Conservation (phyloP, 2,888 invertebrate species). For the Tenthredo amoena region DNA sequence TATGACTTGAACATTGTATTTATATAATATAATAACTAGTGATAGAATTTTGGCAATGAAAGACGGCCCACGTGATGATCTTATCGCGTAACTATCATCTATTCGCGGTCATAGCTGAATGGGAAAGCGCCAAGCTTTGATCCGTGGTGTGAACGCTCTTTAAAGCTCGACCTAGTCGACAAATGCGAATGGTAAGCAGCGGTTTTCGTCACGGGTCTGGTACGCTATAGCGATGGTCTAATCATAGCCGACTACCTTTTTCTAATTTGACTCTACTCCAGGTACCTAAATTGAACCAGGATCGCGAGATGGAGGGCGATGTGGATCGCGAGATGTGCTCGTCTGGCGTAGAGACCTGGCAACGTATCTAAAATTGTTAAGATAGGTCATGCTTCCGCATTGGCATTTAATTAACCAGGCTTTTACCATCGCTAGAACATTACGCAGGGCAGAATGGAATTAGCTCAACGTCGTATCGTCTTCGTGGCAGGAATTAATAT, state of each 20-base stretch:
- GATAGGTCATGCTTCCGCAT: constrained; percentile 67
- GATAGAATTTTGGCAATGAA: constrained; percentile 40
- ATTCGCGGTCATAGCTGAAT: constrained; percentile 50
- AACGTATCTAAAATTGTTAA: constrained; percentile 65
- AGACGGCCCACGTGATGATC: not conserved
- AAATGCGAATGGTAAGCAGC: not conserved
- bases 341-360: constrained; percentile 57
- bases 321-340: constrained; percentile 17
- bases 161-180: constrained; percentile 1
- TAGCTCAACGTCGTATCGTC: not conserved
- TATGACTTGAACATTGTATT: not conserved
- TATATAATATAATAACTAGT: not conserved
- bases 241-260: constrained; percentile 5
- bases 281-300: constrained; percentile 1
- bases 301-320: not conserved
- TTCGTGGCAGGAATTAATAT: not conserved
- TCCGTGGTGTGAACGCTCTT: constrained; percentile 35
- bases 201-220: constrained; percentile 28
- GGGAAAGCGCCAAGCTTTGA: constrained; percentile 27
- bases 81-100: constrained; percentile 26
- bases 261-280: not conserved
- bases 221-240: not conserved
- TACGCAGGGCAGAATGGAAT: not conserved
- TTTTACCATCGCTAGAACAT: constrained; percentile 10
- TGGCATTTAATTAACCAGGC: constrained; percentile 62